Percentiles rank a stretch among this genome's conserved stretches.
Conservation (phyloP, 2,113 vertebrate genomes). For the Talpa occidentalis region DNA sequence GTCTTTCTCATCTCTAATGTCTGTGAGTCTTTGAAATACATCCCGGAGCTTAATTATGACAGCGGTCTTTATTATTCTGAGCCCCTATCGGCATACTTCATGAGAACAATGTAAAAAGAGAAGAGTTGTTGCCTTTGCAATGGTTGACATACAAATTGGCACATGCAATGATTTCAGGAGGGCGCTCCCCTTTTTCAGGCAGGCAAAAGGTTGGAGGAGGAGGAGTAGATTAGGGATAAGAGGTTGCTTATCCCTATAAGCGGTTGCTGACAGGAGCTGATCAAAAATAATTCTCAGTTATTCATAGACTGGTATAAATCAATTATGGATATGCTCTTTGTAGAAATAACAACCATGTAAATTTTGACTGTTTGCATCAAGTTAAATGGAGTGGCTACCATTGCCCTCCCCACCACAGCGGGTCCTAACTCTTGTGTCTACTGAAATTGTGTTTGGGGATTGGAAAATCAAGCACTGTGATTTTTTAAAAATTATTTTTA, state of each 20-base stretch:
- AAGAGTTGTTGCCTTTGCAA: background rate
- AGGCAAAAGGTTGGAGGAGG: background rate
- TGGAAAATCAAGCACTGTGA: background rate
- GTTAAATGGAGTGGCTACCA: background rate
- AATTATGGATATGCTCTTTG: background rate
- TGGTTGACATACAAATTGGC: conserved; percentile 42
- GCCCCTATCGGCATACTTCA: conserved; percentile 27
- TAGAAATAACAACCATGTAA: background rate
- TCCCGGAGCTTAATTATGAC: conserved; percentile 76
- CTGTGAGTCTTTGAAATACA: conserved; percentile 75
- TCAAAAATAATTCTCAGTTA: background rate
- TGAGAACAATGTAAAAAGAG: conserved; percentile 48
- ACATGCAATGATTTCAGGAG: background rate
- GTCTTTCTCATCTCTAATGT: conserved; percentile 63
- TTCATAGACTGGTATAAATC: background rate
- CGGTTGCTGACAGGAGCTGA: background rate
- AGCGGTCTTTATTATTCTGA: conserved; percentile 66
- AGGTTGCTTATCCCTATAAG: background rate
- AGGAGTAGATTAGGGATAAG: background rate
- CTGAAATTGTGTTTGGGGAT: background rate
- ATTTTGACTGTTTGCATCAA: background rate
- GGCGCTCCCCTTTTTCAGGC: background rate
- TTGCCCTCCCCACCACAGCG: background rate
- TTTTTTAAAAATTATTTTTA: background rate
- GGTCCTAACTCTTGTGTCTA: background rate